A percentile compares a stretch with the other conserved stretches of the same genome.
Evolutionary conservation across 1,140 invertebrate genomes (phyloP).

Genomic region (Fopius arisanus): DNA sequence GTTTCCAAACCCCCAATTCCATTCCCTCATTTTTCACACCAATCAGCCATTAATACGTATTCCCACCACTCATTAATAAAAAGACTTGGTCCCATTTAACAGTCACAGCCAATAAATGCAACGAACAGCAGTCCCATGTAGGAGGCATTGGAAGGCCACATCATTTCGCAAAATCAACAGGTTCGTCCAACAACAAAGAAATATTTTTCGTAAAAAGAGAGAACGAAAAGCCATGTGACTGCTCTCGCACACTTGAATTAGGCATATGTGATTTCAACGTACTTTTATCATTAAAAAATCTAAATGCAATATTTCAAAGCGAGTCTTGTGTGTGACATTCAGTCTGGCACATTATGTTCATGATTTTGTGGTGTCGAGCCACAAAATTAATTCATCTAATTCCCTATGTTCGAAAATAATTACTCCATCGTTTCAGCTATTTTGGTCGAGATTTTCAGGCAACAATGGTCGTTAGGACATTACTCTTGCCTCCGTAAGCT

Average conservation of each 20-base stretch:
- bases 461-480: slow-evolving; percentile 56
- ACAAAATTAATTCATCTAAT: not conserved
- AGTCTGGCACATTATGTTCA: slow-evolving; percentile 21
- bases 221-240: not conserved
- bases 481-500: slow-evolving; percentile 47
- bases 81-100: slow-evolving; percentile 60
- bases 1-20: not conserved
- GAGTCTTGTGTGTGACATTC: slow-evolving; percentile 13
- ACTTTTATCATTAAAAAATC: slow-evolving; percentile 1
- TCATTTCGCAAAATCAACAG: not conserved
- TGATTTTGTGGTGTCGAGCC: not conserved
- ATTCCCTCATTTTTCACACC: not conserved
- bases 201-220: not conserved
- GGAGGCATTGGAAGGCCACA: slow-evolving; percentile 56
- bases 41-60: not conserved
- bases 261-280: not conserved
- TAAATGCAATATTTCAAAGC: slow-evolving; percentile 20
- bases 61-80: slow-evolving; percentile 29
- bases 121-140: slow-evolving; percentile 55
- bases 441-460: slow-evolving; percentile 35
- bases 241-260: not conserved
- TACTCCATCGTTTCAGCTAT: not conserved
- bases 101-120: slow-evolving; percentile 66
- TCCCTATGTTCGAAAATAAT: not conserved
- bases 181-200: not conserved